Conservation (phyloP, 2,113 vertebrate species). For the Falcunculus frontatus region DNA sequence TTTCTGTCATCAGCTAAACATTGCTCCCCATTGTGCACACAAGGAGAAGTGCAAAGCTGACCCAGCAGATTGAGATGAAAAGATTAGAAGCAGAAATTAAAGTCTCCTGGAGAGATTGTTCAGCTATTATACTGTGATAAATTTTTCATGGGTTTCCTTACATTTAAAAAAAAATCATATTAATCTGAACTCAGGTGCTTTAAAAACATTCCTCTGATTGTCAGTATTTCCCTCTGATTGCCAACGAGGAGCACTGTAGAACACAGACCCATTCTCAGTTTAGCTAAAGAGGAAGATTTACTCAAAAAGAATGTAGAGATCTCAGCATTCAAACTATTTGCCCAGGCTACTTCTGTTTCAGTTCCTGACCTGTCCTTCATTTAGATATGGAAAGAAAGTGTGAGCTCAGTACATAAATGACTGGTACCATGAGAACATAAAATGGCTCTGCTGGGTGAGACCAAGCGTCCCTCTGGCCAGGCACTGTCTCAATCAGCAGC, state of each 20-base stretch:
- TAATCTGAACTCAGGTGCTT: slow-evolving; percentile 1
- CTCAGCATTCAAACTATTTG: not conserved
- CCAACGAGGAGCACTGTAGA: not conserved
- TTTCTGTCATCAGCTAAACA: slow-evolving; percentile 50
- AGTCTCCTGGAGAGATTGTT: slow-evolving; percentile 47
- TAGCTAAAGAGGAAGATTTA: not conserved
- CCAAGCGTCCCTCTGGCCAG: not conserved
- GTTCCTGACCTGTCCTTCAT: not conserved
- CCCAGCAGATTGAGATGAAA: slow-evolving; percentile 46
- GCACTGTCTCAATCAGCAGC: not conserved
- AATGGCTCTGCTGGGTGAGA: not conserved
- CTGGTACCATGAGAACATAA: not conserved
- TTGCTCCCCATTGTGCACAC: slow-evolving; percentile 27
- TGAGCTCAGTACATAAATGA: not conserved
- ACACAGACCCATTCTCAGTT: not conserved
- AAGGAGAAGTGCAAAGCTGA: slow-evolving; percentile 51
- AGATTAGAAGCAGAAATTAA: slow-evolving; percentile 60
- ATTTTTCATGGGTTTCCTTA: slow-evolving; percentile 34
- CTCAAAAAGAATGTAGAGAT: not conserved
- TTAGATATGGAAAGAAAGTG: not conserved
- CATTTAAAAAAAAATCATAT: not conserved
- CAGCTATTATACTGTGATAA: slow-evolving; percentile 44
- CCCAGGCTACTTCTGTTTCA: not conserved
- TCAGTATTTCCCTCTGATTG: not conserved
- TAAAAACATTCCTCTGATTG: not conserved